Conservation (phyloP, 2,888 invertebrate genomes). For the Chouioia cunea region DNA sequence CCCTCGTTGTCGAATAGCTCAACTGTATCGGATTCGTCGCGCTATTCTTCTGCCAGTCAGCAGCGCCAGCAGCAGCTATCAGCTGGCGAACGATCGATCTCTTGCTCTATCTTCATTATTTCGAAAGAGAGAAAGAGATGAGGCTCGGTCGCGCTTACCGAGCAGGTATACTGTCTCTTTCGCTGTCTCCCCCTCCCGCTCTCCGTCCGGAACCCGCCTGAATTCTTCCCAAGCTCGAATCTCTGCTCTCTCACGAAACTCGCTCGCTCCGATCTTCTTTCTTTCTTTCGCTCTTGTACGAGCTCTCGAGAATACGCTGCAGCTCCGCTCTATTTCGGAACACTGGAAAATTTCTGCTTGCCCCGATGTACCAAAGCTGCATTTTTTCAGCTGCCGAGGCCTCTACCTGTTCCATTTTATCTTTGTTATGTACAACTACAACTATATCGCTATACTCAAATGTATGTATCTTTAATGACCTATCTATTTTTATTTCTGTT, state of each 20-base stretch:
- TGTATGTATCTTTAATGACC: too few species aligned
- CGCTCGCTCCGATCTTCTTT: constrained; percentile 1
- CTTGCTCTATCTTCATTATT: constrained; percentile 50
- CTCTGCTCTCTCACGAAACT: constrained; percentile 44
- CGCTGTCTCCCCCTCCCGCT: constrained; percentile 17
- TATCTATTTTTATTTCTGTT: constrained; percentile 25
- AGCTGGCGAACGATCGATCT: constrained; percentile 52
- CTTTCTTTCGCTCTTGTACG: constrained; percentile 7
- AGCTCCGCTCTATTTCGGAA: not conserved
- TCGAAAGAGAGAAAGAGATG: constrained; percentile 36
- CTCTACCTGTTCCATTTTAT: too few species aligned
- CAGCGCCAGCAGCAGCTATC: constrained; percentile 34
- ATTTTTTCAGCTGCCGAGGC: not conserved
- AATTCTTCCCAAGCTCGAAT: constrained; percentile 35
- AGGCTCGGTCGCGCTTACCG: constrained; percentile 51
- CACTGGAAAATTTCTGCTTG: constrained; percentile 10
- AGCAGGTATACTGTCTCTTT: constrained; percentile 5
- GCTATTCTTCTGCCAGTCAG: constrained; percentile 11
- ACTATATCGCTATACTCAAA: too few species aligned
- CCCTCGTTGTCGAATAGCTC: not conserved
- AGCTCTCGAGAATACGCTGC: too few species aligned
- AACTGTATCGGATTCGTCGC: constrained; percentile 40
- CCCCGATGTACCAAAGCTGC: not conserved
- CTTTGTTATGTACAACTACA: too few species aligned
- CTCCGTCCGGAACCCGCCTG: constrained; percentile 35